Evolutionary conservation across 2,888 invertebrate genomes (phyloP), one percentile per base, ranked within the genome.

Genomic region (Phalera bucephala): DNA sequence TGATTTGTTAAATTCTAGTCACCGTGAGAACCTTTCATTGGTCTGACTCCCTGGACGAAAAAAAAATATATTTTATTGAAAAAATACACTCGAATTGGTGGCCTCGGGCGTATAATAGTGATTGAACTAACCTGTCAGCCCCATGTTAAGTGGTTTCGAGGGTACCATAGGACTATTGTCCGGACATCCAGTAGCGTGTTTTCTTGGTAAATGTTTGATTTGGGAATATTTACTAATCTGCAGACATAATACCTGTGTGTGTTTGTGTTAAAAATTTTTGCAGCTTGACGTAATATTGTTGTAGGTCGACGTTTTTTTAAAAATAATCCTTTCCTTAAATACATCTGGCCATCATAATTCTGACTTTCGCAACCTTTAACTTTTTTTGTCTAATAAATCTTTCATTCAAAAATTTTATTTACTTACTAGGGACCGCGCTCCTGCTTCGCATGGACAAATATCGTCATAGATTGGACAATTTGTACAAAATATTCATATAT

Each of bases 111-210:
- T 76, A 80, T 84, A 83, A 83, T 83, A 82, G 83, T 85, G 82
- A 85, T 84, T 84, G 86, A 87, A 87, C 84, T 83, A 86, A 88
- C 88, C 89, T 89, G 89, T 89, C 89, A 89, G 83, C 72, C 88
- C 89, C 89, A 88, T 83, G 89, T 89, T 89, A 88, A 87, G 87
- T 84, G 85, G 80, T 84, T 85, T 85, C 74, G 81, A 84, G 79
- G 80, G 84, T 72, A 81, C 78, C 75, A 74, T 71, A 65, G 61
- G 52, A 45, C 79, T 60, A 83, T 88, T 88, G 87, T 88, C 68
- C 80, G 76, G 66, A 68, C 67, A 77, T 72, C 80, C 86, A 78
- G 87, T 84, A 85, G 85, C 86, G 72, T 85, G 82, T 87, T 86
- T 86, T 86, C 87, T 85, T 69, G 70, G 80, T 73, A 86, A 87